Evolutionary conservation across 2,888 invertebrate genomes (phyloP).

Genomic region (Rhopalosiphum nymphaeae): DNA sequence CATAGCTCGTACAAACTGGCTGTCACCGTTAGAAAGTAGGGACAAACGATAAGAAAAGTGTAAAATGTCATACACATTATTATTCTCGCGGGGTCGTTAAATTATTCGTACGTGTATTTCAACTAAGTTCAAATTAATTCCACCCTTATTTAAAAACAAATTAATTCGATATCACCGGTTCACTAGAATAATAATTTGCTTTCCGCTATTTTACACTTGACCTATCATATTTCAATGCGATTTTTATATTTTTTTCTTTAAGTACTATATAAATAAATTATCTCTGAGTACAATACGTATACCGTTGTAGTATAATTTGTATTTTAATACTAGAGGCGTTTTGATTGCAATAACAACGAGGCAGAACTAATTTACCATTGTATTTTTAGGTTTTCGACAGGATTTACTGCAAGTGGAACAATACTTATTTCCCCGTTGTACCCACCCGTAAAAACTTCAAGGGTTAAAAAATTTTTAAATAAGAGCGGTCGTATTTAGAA

Average conservation of each 20-base stretch:
- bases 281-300: not conserved
- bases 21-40: not conserved
- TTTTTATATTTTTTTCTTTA: not conserved
- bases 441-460: not conserved
- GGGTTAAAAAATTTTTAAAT: not conserved
- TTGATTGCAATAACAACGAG: slow-evolving; percentile 36
- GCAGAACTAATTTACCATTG: slow-evolving; percentile 27
- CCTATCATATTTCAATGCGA: slow-evolving; percentile 25
- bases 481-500: not conserved
- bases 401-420: not conserved
- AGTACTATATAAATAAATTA: slow-evolving; percentile 18
- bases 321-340: not conserved
- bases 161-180: slow-evolving; percentile 29
- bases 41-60: not conserved
- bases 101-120: slow-evolving; percentile 34
- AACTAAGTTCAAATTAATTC: slow-evolving; percentile 26
- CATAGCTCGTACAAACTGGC: not conserved
- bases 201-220: not conserved
- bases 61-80: slow-evolving; percentile 12
- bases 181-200: slow-evolving; percentile 21
- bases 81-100: slow-evolving; percentile 47
- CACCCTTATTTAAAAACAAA: slow-evolving; percentile 29
- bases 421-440: slow-evolving; percentile 13
- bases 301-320: not conserved
- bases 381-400: slow-evolving; percentile 8